Conservation (phyloP, 2,888 invertebrate species). For the Eilema depressum region DNA sequence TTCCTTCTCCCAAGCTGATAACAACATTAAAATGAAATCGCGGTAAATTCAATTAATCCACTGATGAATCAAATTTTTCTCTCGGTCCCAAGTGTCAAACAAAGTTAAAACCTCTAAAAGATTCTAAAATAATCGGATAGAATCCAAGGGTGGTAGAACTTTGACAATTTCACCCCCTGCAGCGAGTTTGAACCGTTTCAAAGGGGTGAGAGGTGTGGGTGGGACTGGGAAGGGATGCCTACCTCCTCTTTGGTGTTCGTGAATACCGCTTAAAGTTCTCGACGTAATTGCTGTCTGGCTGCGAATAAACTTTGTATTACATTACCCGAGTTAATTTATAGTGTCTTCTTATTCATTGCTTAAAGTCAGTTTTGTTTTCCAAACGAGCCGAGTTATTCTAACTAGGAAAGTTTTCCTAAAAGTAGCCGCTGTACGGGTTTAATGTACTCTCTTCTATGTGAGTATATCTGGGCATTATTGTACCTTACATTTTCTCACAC, state of each 20-base stretch:
- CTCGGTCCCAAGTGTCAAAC: conserved; percentile 62
- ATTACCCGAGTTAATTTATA: conserved; percentile 84
- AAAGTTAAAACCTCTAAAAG: conserved; percentile 71
- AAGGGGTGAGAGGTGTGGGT: conserved; percentile 65
- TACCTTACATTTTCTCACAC: conserved; percentile 27
- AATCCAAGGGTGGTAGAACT: conserved; percentile 69
- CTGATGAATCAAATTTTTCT: conserved; percentile 57
- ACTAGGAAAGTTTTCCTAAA: conserved; percentile 58
- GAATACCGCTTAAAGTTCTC: conserved; percentile 84
- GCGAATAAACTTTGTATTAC: conserved; percentile 85
- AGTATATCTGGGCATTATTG: conserved; percentile 23
- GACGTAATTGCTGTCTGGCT: conserved; percentile 85
- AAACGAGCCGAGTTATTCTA: conserved; percentile 67
- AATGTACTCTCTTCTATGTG: conserved; percentile 29
- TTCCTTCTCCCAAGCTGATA: conserved; percentile 40
- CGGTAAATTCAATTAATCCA: conserved; percentile 56
- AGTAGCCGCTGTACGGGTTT: conserved; percentile 43
- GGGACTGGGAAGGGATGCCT: conserved; percentile 49
- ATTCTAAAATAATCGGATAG: conserved; percentile 77
- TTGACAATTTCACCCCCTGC: conserved; percentile 75
- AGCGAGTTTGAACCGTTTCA: conserved; percentile 70
- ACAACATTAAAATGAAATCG: conserved; percentile 52
- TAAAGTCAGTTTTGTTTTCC: conserved; percentile 74
- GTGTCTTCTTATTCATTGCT: conserved; percentile 82
- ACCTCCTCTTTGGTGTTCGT: conserved; percentile 78